Evolutionary conservation across 2,113 vertebrate genomes (phyloP), one percentile per base, ranked within the genome.

Genomic region (Rhizomys pruinosus): DNA sequence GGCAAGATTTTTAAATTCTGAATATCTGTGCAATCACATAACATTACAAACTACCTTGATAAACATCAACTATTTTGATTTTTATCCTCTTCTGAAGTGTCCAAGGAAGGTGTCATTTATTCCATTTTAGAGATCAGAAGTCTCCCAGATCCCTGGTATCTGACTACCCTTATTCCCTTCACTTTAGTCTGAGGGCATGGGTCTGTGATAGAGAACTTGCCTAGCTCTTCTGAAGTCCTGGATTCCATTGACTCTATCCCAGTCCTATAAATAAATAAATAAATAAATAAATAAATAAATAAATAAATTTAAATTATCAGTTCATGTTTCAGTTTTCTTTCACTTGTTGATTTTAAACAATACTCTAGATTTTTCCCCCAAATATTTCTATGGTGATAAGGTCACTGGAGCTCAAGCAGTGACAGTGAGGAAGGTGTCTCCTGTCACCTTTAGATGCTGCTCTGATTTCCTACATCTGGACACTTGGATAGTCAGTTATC

Each of bases 1-100:
- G 37, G 39, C 7, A 82, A 82, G n/a, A 90, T 55, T 64, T 88
- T 74, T 64, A 90, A 92, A 74, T 34, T 64, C 3, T 92, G 87
- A 59, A 11, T 74, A 91, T 93, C 20, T 32, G 73, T 29, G 59
- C 0, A 74, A 11, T 23, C 9, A 42, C 44, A 92, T n/a, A 15
- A 47, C 11, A 82, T 77, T n/a, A 76, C 22, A 79, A 69, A 71
- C 7, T 77, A 29, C 64, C 76, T 87, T 63, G n/a, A 73, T 9
- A 5, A 23, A 8, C n/a, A 73, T 69, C n/a, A 37, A 20, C 5
- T 72, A 19, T 59, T 81, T 87, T 72, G 25, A 84, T 61, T 87
- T 93, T 90, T 78, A 59, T 27, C 80, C 80, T 19, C 23, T 57
- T 90, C 44, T 68, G 59, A 82, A 57, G 63, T 37, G 72, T 20